These are phyloP conservation scores for Heliconius ethilla DNA, from an alignment of 2,888 invertebrate genomes.

Conservation along the genomic window DNA sequence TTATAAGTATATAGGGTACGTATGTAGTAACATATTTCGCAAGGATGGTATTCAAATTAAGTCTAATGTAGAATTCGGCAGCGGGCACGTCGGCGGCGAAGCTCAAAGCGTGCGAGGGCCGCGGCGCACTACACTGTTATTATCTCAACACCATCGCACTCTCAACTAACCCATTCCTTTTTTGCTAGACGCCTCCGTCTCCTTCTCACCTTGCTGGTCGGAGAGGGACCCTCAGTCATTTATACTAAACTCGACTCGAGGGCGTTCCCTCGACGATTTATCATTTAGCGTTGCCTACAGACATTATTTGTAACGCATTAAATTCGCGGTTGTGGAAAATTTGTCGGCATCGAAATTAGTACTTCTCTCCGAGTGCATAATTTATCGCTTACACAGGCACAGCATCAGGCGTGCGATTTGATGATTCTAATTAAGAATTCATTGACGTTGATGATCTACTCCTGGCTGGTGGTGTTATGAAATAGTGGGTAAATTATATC, in stretches of 20 bases:
- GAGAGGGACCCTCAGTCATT: slow-evolving; percentile 68
- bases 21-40: slow-evolving; percentile 54
- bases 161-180: slow-evolving; percentile 77
- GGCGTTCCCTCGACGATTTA: slow-evolving; percentile 80
- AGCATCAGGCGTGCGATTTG: slow-evolving; percentile 68
- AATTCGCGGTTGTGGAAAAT: slow-evolving; percentile 80
- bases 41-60: slow-evolving; percentile 67
- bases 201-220: slow-evolving; percentile 58
- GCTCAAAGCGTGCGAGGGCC: slow-evolving; percentile 66
- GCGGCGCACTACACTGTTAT: slow-evolving; percentile 75
- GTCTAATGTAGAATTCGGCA: slow-evolving; percentile 75
- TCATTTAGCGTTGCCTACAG: slow-evolving; percentile 81
- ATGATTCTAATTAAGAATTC: slow-evolving; percentile 74
- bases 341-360: slow-evolving; percentile 81
- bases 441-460: slow-evolving; percentile 66
- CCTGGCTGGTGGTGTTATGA: neutral
- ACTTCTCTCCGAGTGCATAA: slow-evolving; percentile 76
- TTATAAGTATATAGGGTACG: neutral
- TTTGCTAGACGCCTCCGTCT: slow-evolving; percentile 74
- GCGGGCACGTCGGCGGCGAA: slow-evolving; percentile 55
- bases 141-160: slow-evolving; percentile 81
- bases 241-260: slow-evolving; percentile 72
- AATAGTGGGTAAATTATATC: neutral
- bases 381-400: slow-evolving; percentile 69
- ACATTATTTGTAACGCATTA: slow-evolving; percentile 82